Evolutionary conservation across 1,140 invertebrate species (phyloP), one percentile per base, ranked within the genome.

Genomic region (Calephelis virginiensis): DNA sequence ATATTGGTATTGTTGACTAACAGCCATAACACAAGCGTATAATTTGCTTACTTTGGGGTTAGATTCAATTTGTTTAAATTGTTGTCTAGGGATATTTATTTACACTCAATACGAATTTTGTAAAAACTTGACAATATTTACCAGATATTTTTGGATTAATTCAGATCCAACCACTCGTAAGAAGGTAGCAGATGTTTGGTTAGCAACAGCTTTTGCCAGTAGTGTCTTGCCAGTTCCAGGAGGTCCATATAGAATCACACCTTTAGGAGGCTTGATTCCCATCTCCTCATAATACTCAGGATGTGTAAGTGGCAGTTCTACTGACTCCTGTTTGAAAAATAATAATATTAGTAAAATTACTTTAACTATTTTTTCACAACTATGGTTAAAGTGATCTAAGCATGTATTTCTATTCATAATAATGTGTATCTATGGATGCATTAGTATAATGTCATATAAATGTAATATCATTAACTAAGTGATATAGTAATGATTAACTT

Each of bases 251-350:
- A 99, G 92, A 86, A 99, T 99, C 7, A 99, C 99, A 73, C 99
- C 99, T 89, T 99, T 99, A 0, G 99, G 99, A 17, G 99, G 98
- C 86, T 99, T 98, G 68, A 99, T 99, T 70, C 99, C 99, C 99
- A 99, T 99, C 92, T 99, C 99, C 92, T 99, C 99, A 89, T 99
- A 99, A 91, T 99, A 99, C 92, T 99, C 99, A 12, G 99, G 99
- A 94, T 99, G 99, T 45, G 99, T 99, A 12, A 99, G 90, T 1
- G 99, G 99, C 60, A 99, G 92, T 89, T 99, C 99, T 4, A 99
- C 99, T 67, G 98, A 99, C 92, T 99, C 99, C 92, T 99, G 98
- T 50, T 43, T 60, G 70, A 64, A 67, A 61, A 62, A 43, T 45
- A 38, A 61, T 61, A 63, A 8, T 63, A 64, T 47, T 59, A 10